These are phyloP conservation scores for Eumacrocentrus americanus DNA, from an alignment of 2,888 invertebrate species.

Conservation along the genomic window DNA sequence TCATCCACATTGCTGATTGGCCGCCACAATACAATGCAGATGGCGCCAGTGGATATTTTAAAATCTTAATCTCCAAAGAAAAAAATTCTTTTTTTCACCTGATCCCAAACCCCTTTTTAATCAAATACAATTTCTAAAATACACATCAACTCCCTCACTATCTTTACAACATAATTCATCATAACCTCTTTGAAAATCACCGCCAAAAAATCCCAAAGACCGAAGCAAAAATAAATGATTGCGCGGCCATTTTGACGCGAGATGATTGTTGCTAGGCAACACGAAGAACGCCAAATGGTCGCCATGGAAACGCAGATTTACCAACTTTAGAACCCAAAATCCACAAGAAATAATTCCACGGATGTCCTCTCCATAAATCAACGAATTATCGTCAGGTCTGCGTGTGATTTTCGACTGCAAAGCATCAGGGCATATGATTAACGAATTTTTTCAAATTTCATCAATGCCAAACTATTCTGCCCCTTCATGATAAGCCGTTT, in stretches of 20 bases:
- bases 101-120: too few relatives aligned
- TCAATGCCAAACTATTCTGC: too few relatives aligned
- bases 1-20: not conserved
- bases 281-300: slow-evolving; percentile 35
- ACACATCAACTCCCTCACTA: not conserved
- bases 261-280: slow-evolving; percentile 31
- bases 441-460: too few relatives aligned
- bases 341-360: not conserved
- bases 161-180: not conserved
- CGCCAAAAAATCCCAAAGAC: too few relatives aligned
- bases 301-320: slow-evolving; percentile 44
- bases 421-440: not conserved
- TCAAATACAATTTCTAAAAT: too few relatives aligned
- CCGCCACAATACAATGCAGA: not conserved
- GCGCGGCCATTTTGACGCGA: slow-evolving; percentile 33
- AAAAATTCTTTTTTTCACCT: too few relatives aligned
- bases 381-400: not conserved
- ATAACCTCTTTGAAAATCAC: too few relatives aligned
- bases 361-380: slow-evolving; percentile 3
- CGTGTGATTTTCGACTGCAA: not conserved
- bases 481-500: too few relatives aligned
- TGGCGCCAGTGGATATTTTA: not conserved
- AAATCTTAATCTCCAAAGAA: too few relatives aligned
- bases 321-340: slow-evolving; percentile 8
- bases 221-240: too few relatives aligned